phyloP scores from a whole-genome alignment of 2,113 vertebrate genomes.

The Tachycineta bicolor region DNA sequence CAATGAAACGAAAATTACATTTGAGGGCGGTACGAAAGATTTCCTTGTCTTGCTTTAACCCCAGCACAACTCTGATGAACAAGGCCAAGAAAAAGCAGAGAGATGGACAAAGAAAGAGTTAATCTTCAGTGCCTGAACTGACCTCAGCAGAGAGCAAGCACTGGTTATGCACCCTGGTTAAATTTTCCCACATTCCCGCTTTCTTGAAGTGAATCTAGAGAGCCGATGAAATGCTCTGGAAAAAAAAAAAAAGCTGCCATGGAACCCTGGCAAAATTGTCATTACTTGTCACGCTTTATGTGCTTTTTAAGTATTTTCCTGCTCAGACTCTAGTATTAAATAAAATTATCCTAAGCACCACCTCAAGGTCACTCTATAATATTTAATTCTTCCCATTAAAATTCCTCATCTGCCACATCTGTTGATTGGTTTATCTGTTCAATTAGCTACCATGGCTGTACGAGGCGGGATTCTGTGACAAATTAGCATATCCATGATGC shows the following conservation, averaged over 20 bases:
- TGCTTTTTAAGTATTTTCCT: neutral
- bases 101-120: neutral
- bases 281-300: neutral
- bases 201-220: neutral
- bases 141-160: neutral
- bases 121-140: neutral
- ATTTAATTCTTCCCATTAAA: neutral
- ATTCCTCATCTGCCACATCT: neutral
- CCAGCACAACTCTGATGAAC: neutral
- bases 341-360: neutral
- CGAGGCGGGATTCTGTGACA: neutral
- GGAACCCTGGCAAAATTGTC: neutral
- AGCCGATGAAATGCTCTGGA: neutral
- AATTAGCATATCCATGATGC: slow-evolving; percentile 17
- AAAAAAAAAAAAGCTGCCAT: neutral
- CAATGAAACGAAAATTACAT: neutral
- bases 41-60: neutral
- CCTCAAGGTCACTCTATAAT: neutral
- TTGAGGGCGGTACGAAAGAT: neutral
- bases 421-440: slow-evolving; percentile 33
- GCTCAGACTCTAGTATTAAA: neutral
- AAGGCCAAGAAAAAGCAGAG: neutral
- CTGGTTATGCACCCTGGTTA: neutral
- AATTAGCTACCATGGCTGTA: neutral
- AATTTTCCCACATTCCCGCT: neutral